These are phyloP conservation scores for Phenganax subtilis DNA, from an alignment of 92 coral and sea anemone species.

Conservation along the genomic window DNA sequence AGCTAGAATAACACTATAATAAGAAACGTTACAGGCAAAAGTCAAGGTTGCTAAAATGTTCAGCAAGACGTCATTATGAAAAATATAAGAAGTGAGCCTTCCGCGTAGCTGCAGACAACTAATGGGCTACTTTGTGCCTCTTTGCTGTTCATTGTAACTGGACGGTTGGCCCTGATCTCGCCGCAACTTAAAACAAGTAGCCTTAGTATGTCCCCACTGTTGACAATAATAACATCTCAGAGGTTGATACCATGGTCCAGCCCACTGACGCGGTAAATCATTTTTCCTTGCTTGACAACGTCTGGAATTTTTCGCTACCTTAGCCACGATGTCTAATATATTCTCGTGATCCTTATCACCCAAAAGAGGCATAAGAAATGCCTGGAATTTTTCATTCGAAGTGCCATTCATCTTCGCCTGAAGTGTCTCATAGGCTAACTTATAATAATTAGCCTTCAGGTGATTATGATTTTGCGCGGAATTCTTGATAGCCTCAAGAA, in stretches of 20 bases:
- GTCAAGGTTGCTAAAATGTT: too few species aligned
- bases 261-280: too few species aligned
- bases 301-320: slow-evolving; percentile 35
- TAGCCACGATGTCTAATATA: background rate
- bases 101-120: too few species aligned
- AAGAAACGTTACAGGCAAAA: too few species aligned
- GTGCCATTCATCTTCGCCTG: slow-evolving; percentile 20
- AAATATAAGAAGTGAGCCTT: too few species aligned
- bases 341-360: slow-evolving; percentile 54
- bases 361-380: slow-evolving; percentile 36
- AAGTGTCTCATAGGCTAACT: slow-evolving; percentile 40
- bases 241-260: slow-evolving; percentile 11
- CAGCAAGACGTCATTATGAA: too few species aligned
- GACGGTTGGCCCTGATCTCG: slow-evolving; percentile 17
- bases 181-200: slow-evolving; percentile 19
- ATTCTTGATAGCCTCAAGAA: slow-evolving; percentile 31
- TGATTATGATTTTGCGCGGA: slow-evolving; percentile 45
- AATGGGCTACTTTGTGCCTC: too few species aligned
- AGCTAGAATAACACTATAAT: too few species aligned
- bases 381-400: slow-evolving; percentile 31
- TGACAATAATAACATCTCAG: slow-evolving; percentile 31
- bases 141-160: too few species aligned
- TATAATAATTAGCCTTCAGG: slow-evolving; percentile 40
- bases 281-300: background rate
- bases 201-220: slow-evolving; percentile 32